Conservation (phyloP, 1,140 invertebrate species). For the Drosophila pseudoananassae region DNA sequence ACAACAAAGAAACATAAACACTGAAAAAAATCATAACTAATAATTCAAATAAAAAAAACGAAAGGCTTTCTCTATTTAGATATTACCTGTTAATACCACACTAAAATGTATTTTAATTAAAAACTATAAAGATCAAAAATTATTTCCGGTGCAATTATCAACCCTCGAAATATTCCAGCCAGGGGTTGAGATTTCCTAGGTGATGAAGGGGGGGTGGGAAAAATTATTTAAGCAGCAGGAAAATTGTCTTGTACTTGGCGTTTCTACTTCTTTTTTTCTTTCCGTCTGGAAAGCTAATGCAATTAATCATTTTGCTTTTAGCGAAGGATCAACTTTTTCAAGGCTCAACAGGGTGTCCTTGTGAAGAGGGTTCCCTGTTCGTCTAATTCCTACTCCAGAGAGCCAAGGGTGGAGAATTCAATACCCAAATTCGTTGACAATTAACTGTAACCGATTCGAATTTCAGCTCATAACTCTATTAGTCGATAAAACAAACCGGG, state of each 20-base stretch:
- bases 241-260: constrained; percentile 23
- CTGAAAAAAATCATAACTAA: background rate
- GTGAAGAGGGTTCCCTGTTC: background rate
- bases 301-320: constrained; percentile 75
- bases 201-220: background rate
- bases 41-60: background rate
- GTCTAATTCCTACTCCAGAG: too few species aligned
- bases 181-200: constrained; percentile 6
- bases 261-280: constrained; percentile 6
- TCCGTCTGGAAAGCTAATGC: constrained; percentile 41
- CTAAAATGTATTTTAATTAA: too few species aligned
- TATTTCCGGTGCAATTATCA: constrained; percentile 1
- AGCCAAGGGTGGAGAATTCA: constrained; percentile 6
- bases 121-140: too few species aligned
- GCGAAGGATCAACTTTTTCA: constrained; percentile 20
- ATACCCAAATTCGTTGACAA: constrained; percentile 48
- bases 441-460: constrained; percentile 46
- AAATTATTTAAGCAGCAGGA: constrained; percentile 32
- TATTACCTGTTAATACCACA: too few species aligned
- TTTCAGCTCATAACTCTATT: constrained; percentile 36
- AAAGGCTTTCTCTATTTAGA: background rate
- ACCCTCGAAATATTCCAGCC: constrained; percentile 16
- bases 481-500: background rate
- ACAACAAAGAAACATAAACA: background rate
- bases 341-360: constrained; percentile 19